Evolutionary conservation across 2,797 vertebrate species (phyloP).

Genomic region (Sebastes minor): DNA sequence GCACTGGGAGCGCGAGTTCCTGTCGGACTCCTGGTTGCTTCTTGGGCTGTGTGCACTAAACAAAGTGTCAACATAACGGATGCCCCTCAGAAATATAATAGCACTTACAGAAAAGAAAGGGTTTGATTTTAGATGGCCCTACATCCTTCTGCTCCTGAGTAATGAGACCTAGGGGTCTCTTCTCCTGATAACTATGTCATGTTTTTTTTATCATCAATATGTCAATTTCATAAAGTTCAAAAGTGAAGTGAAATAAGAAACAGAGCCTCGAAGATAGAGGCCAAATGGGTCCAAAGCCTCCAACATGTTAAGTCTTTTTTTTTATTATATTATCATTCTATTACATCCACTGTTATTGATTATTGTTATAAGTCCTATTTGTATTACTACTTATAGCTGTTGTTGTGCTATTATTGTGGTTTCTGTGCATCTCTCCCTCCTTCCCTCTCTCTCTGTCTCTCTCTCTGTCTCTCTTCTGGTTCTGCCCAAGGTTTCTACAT

Average conservation of each 20-base stretch:
- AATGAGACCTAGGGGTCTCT: background rate
- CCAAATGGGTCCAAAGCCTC: background rate
- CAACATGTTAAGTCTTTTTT: no score
- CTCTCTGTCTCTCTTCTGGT: no score
- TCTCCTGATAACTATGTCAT: background rate
- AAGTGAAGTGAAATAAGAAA: background rate
- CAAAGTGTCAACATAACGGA: slow-evolving; percentile 66
- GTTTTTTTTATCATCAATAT: background rate
- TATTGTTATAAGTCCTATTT: no score
- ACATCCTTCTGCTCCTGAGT: background rate
- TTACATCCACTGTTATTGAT: no score
- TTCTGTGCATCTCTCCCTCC: no score
- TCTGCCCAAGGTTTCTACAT: no score
- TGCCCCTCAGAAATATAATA: slow-evolving; percentile 59
- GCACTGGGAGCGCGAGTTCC: background rate
- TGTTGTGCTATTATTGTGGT: no score
- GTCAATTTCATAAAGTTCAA: background rate
- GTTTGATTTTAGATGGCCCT: slow-evolving; percentile 56
- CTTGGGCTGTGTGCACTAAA: background rate
- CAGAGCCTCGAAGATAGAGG: background rate
- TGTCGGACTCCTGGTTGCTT: background rate
- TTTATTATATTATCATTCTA: no score
- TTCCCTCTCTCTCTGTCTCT: no score
- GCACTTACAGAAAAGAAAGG: slow-evolving; percentile 50
- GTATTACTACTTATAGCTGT: no score